Conservation (phyloP, 2,797 vertebrate genomes). For the Anabas testudineus region DNA sequence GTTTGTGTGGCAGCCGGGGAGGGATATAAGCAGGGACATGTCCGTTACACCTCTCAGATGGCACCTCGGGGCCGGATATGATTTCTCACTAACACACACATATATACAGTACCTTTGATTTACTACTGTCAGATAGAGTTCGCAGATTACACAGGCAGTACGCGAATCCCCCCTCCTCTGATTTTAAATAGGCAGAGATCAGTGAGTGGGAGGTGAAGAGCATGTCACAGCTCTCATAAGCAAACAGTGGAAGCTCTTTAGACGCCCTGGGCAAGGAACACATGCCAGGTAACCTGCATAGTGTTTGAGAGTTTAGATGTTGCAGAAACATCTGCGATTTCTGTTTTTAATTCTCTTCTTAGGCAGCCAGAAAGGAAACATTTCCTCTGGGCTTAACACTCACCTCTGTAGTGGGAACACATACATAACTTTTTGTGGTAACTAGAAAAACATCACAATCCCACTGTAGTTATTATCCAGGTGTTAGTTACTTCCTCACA, state of each 20-base stretch:
- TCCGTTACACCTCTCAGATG: slow-evolving; percentile 57
- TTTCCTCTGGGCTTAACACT: slow-evolving; percentile 22
- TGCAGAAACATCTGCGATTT: slow-evolving; percentile 21
- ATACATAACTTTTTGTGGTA: neutral
- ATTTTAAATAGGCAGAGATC: slow-evolving; percentile 41
- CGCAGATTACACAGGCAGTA: slow-evolving; percentile 57
- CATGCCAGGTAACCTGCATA: slow-evolving; percentile 42
- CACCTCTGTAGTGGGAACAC: neutral
- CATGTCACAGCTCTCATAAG: slow-evolving; percentile 46
- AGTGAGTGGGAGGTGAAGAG: slow-evolving; percentile 42
- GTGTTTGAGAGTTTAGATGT: slow-evolving; percentile 48
- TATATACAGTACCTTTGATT: slow-evolving; percentile 48
- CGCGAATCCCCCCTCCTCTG: slow-evolving; percentile 28
- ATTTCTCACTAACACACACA: slow-evolving; percentile 45
- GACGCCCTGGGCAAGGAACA: slow-evolving; percentile 38
- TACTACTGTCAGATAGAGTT: slow-evolving; percentile 61
- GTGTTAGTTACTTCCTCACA: neutral
- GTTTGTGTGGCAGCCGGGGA: slow-evolving; percentile 28
- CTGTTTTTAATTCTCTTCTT: slow-evolving; percentile 24
- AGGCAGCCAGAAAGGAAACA: slow-evolving; percentile 4
- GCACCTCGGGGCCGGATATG: slow-evolving; percentile 68
- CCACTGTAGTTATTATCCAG: neutral
- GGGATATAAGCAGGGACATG: slow-evolving; percentile 64
- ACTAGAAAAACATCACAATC: neutral
- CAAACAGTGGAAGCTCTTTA: slow-evolving; percentile 48